Evolutionary conservation across 2,888 invertebrate genomes (phyloP), one percentile per base, ranked within the genome.

Genomic region (Sarcophaga caerulescens): DNA sequence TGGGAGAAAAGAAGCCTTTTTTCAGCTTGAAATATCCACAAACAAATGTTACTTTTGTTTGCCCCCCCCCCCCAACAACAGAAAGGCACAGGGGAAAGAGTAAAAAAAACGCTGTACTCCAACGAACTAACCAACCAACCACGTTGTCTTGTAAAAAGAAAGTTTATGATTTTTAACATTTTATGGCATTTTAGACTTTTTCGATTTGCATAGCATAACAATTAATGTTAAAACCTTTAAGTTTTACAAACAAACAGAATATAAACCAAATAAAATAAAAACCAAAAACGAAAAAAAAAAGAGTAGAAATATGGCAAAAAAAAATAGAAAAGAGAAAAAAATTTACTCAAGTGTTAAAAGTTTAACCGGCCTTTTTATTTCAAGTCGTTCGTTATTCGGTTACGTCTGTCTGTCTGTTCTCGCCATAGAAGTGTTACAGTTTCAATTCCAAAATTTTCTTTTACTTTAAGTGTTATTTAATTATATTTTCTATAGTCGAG

Each of bases 211-310:
- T 87, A 87, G 87, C 87, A 87, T 88, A 85, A 85, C 87, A 88
- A 89, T 87, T 88, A 88, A 88, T 88, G 89, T 88, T 86, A 84
- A 81, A 84, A 84, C 81, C 86, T 85, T 81, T 74, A 85, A 81
- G 80, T 84, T 84, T 62, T 52, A 66, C 60, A 57, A 62, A 59
- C 68, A 45, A 45, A 35, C 35, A 10, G 8, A 35, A 35, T 35
- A 35, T 10, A 35, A 35, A 35, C 35, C 35, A 35, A 35, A 35
- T 35, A 35, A 35, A 35, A 35, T 35, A 35, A 35, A 35, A 35
- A 35, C 1, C 0, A 35, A 35, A 35, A 10, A 35, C 8, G 3
- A 35, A 35, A 35, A 1, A 35, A 69, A 44, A 57, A 52, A 63
- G 4, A 74, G n/a, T n/a, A n/a, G n/a, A n/a, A n/a, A n/a, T n/a